Evolutionary conservation across 2,113 vertebrate species (phyloP), one percentile per base, ranked within the genome.

Genomic region (Cryptotis parvus): DNA sequence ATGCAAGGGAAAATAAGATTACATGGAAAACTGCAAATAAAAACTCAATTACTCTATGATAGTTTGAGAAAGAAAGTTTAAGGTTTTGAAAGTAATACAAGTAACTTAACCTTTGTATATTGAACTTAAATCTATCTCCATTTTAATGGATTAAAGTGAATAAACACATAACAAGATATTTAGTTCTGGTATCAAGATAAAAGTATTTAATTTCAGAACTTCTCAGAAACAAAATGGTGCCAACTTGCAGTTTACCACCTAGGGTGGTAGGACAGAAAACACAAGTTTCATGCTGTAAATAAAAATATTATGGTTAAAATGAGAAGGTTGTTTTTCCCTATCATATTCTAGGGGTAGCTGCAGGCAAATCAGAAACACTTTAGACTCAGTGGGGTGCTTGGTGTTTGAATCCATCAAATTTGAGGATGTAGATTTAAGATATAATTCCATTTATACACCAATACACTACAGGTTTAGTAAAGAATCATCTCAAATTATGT

Each of bases 391-490:
- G 45, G 11, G 2, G 22, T 33, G n/a, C 11, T 58, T 26, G 24
- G 8, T 18, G 31, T 52, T 66, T 84, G 77, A 84, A 61, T n/a
- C 26, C 12, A 31, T 63, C 58, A 29, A 24, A 20, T 79, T 69
- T 84, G 6, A 43, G 31, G 9, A 84, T 31, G 55, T 52, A 76
- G 41, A n/a, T 52, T 87, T 93, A 86, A 77, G 4, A 41, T 14
- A 78, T 91, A 93, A 86, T 79, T 93, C 85, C 39, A 75, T 55
- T 91, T 91, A 55, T 63, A 83, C 49, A 72, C 78, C 26, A 7
- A 24, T 52, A 16, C 29, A 65, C 18, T 8, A 26, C 33, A 90
- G 41, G 70, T 80, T 77, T 94, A 87, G 58, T 73, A 29, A 84
- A 61, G 91, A 63, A 92, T 11, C 26, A 77, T 63, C 35, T 66